Conservation (phyloP, 2,797 vertebrate species). For the Typhlichthys subterraneus region DNA sequence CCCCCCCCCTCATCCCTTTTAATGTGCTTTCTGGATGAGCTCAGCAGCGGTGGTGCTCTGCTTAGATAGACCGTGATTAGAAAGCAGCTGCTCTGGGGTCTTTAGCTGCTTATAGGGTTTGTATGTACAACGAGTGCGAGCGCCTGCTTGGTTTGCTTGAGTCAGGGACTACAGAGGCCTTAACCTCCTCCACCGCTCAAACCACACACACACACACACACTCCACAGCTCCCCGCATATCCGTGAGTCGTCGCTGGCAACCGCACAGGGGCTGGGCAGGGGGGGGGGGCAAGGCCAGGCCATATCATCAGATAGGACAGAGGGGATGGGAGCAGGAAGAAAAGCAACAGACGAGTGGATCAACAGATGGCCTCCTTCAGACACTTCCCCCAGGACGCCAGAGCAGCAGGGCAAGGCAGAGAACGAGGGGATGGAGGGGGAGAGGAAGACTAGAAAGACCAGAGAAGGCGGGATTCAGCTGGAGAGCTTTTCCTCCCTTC, state of each 20-base stretch:
- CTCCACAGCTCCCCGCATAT: conserved; percentile 23
- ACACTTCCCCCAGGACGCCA: conserved; percentile 74
- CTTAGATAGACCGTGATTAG: conserved; percentile 52
- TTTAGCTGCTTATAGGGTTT: conserved; percentile 36
- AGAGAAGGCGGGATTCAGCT: conserved; percentile 32
- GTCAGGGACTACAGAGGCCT: conserved; percentile 33
- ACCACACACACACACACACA: conserved; percentile 1
- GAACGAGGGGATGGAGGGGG: conserved; percentile 48
- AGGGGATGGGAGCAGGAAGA: conserved; percentile 64
- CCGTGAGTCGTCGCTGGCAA: conserved; percentile 47
- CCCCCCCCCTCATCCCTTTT: background rate
- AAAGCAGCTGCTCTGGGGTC: conserved; percentile 45
- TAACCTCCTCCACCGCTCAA: conserved; percentile 35
- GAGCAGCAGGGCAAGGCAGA: conserved; percentile 63
- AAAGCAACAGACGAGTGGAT: conserved; percentile 76
- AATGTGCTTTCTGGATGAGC: conserved; percentile 27
- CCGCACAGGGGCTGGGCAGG: conserved; percentile 38
- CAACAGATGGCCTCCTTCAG: conserved; percentile 83
- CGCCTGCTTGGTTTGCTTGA: conserved; percentile 27
- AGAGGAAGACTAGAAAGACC: conserved; percentile 30
- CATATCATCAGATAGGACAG: conserved; percentile 61
- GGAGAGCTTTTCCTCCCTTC: conserved; percentile 23
- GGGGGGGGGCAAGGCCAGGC: conserved; percentile 51
- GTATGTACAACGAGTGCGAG: conserved; percentile 13
- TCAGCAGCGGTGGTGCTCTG: conserved; percentile 34